Percentiles rank a stretch among this genome's conserved stretches.
Evolutionary conservation across 2,888 invertebrate species (phyloP).

Genomic region (Andrena praecox): DNA sequence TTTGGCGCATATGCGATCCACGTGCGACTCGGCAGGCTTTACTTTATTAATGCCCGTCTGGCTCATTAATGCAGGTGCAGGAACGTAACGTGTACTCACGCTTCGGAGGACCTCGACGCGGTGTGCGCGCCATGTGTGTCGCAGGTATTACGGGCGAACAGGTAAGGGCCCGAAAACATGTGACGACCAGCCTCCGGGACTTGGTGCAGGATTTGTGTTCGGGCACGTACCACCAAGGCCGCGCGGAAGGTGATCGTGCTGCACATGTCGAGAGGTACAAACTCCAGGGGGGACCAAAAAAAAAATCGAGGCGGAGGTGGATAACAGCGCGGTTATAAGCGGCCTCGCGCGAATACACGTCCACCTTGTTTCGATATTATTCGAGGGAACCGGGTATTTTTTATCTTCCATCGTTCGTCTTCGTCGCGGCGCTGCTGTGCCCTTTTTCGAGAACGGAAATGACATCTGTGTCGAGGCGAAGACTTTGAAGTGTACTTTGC

Average conservation of each 20-base stretch:
- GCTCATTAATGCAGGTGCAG: conserved; percentile 70
- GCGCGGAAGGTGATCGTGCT: conserved; percentile 70
- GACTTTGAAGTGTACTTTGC: not conserved
- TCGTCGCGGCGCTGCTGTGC: conserved; percentile 26
- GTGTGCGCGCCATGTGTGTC: conserved; percentile 74
- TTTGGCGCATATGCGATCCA: conserved; percentile 49
- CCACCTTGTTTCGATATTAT: conserved; percentile 65
- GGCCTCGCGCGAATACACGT: conserved; percentile 53
- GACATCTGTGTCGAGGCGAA: not conserved
- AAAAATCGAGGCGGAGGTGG: conserved; percentile 55
- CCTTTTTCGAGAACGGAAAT: not conserved
- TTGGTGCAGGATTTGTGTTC: conserved; percentile 57
- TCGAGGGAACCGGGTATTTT: conserved; percentile 43
- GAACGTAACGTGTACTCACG: conserved; percentile 60
- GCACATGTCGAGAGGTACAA: conserved; percentile 72
- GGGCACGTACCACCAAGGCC: conserved; percentile 72
- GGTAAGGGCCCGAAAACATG: conserved; percentile 76
- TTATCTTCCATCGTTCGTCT: conserved; percentile 53
- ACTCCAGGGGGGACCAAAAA: conserved; percentile 17
- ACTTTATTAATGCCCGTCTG: conserved; percentile 61
- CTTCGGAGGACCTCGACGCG: conserved; percentile 32
- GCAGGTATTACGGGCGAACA: conserved; percentile 65
- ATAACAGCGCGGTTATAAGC: conserved; percentile 59
- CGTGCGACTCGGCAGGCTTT: conserved; percentile 37
- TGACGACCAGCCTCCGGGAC: conserved; percentile 75